A percentile compares a stretch with the other conserved stretches of the same genome.
phyloP scores from a whole-genome alignment of 2,113 vertebrate genomes.

The Phrynosoma blainvillii region DNA sequence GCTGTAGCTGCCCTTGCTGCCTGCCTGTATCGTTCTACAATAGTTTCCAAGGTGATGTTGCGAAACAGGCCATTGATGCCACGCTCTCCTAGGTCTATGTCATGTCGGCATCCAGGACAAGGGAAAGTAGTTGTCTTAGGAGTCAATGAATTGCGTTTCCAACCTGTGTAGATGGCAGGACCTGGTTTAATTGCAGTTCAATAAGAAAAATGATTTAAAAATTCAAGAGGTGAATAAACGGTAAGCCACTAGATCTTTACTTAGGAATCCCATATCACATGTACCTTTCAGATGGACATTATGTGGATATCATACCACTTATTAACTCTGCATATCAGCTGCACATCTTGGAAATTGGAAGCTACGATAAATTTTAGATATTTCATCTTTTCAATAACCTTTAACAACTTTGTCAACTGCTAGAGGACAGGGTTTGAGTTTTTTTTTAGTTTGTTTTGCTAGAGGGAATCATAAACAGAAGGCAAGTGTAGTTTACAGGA shows the following conservation, averaged over 20 bases:
- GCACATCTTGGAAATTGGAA: neutral
- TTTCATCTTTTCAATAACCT: neutral
- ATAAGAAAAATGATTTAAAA: slow-evolving; percentile 35
- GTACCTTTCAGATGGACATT: neutral
- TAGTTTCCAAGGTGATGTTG: slow-evolving; percentile 95
- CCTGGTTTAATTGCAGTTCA: slow-evolving; percentile 67
- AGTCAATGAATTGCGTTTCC: slow-evolving; percentile 90
- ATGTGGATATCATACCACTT: neutral
- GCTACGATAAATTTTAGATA: neutral
- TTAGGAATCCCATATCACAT: neutral
- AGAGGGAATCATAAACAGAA: too few species aligned
- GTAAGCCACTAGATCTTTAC: slow-evolving; percentile 18
- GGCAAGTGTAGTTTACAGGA: neutral
- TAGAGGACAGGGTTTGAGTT: neutral
- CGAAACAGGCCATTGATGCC: slow-evolving; percentile 96
- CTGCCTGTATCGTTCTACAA: slow-evolving; percentile 95
- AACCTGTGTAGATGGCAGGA: slow-evolving; percentile 83
- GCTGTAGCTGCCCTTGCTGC: slow-evolving; percentile 92
- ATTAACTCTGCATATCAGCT: neutral
- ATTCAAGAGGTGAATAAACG: slow-evolving; percentile 7
- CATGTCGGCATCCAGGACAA: slow-evolving; percentile 92
- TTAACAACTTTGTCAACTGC: neutral
- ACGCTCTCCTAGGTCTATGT: slow-evolving; percentile 94
- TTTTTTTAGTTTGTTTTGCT: too few species aligned
- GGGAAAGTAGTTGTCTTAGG: slow-evolving; percentile 87